These are phyloP conservation scores for Gari tellinella DNA, from an alignment of 2,888 invertebrate species.

Conservation along the genomic window DNA sequence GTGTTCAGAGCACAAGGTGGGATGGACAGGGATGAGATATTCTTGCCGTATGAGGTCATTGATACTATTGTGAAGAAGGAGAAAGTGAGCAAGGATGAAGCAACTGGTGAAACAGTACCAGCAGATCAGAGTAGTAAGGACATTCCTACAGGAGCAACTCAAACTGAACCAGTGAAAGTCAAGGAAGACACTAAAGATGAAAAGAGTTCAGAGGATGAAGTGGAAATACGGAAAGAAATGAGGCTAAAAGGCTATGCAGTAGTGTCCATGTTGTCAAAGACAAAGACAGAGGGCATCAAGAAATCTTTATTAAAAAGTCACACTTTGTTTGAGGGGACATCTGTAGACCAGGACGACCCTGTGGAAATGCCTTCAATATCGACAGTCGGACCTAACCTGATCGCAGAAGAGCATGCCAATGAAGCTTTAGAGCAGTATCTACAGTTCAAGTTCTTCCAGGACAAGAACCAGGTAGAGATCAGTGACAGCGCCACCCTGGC, in stretches of 20 bases:
- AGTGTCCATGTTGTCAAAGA: conserved; percentile 76
- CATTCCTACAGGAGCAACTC: conserved; percentile 8
- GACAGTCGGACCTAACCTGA: conserved; percentile 75
- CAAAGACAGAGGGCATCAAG: conserved; percentile 79
- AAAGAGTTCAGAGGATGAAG: conserved; percentile 9
- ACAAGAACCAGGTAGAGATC: conserved; percentile 64
- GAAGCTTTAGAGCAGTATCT: conserved; percentile 79
- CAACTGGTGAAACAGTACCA: conserved; percentile 33
- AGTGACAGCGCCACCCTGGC: conserved; percentile 76
- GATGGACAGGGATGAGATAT: conserved; percentile 79
- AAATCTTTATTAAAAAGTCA: conserved; percentile 76
- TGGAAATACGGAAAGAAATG: conserved; percentile 26
- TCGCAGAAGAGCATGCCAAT: conserved; percentile 76
- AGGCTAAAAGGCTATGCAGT: conserved; percentile 79
- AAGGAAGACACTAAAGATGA: conserved; percentile 21
- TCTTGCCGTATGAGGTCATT: conserved; percentile 72
- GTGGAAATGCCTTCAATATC: conserved; percentile 76
- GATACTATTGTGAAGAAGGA: conserved; percentile 29
- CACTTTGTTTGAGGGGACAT: conserved; percentile 67
- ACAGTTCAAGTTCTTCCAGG: conserved; percentile 71
- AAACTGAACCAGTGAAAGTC: conserved; percentile 2
- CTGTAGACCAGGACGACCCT: conserved; percentile 67
- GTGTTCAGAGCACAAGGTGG: conserved; percentile 79
- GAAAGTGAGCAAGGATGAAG: conserved; percentile 29
- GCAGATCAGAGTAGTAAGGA: conserved; percentile 14